These are phyloP conservation scores for Protomyctophum bolini DNA, from an alignment of 2,113 vertebrate genomes.

Conservation along the genomic window DNA sequence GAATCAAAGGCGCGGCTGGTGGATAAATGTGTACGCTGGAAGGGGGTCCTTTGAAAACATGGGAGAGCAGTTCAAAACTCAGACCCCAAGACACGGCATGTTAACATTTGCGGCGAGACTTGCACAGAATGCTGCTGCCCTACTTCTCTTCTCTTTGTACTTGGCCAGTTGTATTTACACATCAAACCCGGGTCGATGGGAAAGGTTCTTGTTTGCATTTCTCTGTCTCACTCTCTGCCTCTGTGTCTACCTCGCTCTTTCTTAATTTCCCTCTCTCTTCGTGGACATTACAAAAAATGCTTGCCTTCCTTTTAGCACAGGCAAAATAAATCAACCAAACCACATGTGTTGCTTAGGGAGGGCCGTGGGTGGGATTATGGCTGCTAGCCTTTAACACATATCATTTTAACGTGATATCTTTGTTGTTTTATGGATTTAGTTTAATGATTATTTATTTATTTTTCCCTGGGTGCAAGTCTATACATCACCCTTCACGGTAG, in stretches of 20 bases:
- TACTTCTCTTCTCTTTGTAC: slow-evolving; percentile 38
- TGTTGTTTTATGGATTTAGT: slow-evolving; percentile 43
- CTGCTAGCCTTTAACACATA: slow-evolving; percentile 21
- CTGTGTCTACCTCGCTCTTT: too few species aligned
- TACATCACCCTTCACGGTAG: slow-evolving; percentile 20
- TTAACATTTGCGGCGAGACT: slow-evolving; percentile 26
- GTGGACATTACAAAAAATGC: slow-evolving; percentile 26
- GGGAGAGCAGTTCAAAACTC: slow-evolving; percentile 22
- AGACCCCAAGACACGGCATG: slow-evolving; percentile 19
- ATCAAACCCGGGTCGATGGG: slow-evolving; percentile 27
- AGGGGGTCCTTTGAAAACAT: slow-evolving; percentile 32
- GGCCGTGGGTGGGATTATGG: slow-evolving; percentile 1
- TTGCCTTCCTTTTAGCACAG: slow-evolving; percentile 20
- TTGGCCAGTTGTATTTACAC: slow-evolving; percentile 47
- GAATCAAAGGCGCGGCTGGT: slow-evolving; percentile 43
- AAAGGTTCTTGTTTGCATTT: slow-evolving; percentile 33
- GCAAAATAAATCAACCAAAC: slow-evolving; percentile 34
- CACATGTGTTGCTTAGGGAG: slow-evolving; percentile 14
- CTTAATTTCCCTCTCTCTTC: neutral
- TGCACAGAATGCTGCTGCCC: neutral
- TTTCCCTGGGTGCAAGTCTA: slow-evolving; percentile 13
- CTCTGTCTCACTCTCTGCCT: neutral
- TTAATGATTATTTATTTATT: slow-evolving; percentile 48
- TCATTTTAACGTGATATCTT: neutral
- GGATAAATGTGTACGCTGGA: slow-evolving; percentile 30